Conservation (phyloP, 92 coral and sea anemone genomes). For the Galaxea fascicularis region DNA sequence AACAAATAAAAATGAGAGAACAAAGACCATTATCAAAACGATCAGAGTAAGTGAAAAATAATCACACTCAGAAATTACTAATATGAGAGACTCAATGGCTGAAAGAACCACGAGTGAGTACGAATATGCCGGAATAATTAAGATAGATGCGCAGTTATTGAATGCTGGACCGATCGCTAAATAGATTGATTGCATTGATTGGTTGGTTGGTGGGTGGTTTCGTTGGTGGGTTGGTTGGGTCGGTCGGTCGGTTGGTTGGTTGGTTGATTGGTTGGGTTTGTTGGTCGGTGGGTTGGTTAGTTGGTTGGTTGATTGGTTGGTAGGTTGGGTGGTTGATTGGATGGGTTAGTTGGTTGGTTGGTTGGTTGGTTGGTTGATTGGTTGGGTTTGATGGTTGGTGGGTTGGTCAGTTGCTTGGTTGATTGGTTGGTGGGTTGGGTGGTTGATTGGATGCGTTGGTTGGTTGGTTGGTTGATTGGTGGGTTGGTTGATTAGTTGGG, state of each 20-base stretch:
- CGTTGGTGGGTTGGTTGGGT: not conserved
- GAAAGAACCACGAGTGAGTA: not conserved
- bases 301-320: not conserved
- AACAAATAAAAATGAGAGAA: conserved; percentile 88
- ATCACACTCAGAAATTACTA: not conserved
- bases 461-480: not conserved
- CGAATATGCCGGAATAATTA: not conserved
- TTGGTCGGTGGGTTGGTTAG: not conserved
- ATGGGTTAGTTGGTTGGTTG: not conserved
- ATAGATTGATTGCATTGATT: not conserved
- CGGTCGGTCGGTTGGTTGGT: not conserved
- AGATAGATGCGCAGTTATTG: no score
- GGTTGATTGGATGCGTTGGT: not conserved
- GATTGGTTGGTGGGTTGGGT: not conserved
- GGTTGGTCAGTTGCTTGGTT: not conserved
- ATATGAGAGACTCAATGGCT: not conserved
- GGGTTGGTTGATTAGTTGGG: not conserved
- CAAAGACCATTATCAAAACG: conserved; percentile 88
- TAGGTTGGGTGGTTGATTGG: not conserved
- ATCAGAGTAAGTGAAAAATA: conserved; percentile 69
- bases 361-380: not conserved
- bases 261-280: not conserved
- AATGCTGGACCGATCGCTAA: no score
- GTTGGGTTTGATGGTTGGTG: not conserved
- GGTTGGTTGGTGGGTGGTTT: not conserved